Conservation (phyloP, 2,113 vertebrate species). For the Chamaetylas fuelleborni region DNA sequence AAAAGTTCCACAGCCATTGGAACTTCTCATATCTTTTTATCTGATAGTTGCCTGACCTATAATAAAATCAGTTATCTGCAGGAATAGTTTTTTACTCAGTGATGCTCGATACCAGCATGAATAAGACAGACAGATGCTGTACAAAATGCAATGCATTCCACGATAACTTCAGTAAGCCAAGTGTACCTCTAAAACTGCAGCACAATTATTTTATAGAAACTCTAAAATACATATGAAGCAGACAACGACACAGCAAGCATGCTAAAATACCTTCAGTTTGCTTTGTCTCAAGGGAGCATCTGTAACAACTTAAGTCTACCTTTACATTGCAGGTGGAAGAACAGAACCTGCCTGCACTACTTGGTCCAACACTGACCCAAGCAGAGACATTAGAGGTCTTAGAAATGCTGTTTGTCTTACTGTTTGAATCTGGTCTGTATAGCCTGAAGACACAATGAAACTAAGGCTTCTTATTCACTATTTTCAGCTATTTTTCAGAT, state of each 20-base stretch:
- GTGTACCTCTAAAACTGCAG: neutral
- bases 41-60: neutral
- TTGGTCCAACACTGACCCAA: neutral
- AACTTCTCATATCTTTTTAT: neutral
- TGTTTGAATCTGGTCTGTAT: neutral
- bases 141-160: neutral
- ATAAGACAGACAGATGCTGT: neutral
- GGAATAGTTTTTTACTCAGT: neutral
- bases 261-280: neutral
- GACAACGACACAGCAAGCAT: neutral
- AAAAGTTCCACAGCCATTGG: neutral
- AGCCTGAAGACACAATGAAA: neutral
- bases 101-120: fast-evolving
- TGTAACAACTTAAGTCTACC: neutral
- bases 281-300: neutral
- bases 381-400: neutral
- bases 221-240: neutral
- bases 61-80: neutral
- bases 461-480: neutral
- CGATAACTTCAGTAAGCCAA: neutral
- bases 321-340: neutral
- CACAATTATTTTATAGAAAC: neutral
- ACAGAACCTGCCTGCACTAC: neutral
- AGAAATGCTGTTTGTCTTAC: neutral
- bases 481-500: constrained; percentile 14